Evolutionary conservation across 2,797 vertebrate genomes (phyloP).

Genomic region (Falco novaeseelandiae): DNA sequence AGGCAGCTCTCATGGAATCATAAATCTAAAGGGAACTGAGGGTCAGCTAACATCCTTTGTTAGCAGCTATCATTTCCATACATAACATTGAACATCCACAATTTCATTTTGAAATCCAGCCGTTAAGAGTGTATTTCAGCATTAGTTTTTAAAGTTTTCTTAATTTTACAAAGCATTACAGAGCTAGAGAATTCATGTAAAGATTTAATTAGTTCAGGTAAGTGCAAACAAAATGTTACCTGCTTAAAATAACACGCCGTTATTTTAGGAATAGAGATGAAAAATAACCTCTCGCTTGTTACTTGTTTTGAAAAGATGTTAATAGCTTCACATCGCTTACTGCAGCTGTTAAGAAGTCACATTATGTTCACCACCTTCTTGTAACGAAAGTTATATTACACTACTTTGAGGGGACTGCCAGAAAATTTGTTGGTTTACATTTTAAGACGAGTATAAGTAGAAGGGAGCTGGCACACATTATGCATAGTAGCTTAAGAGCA

Average conservation of each 20-base stretch:
- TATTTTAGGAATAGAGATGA: not conserved
- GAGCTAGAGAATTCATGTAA: not conserved
- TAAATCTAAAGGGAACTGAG: not conserved
- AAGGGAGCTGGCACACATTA: not conserved
- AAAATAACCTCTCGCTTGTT: conserved; percentile 25
- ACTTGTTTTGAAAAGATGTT: conserved; percentile 32
- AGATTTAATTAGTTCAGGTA: not conserved
- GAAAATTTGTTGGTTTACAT: conserved; percentile 10
- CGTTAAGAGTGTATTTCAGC: not conserved
- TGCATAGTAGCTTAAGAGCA: not conserved
- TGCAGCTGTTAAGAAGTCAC: conserved; percentile 42
- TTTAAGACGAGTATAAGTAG: not conserved
- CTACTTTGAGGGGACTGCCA: not conserved
- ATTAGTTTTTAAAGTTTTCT: not conserved
- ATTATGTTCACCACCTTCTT: conserved; percentile 9
- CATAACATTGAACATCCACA: not conserved
- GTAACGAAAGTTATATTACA: not conserved
- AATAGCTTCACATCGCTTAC: not conserved
- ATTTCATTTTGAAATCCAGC: not conserved
- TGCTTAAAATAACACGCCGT: not conserved
- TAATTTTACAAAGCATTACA: not conserved
- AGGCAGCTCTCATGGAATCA: not conserved
- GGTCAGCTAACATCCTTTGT: not conserved
- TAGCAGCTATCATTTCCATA: not conserved
- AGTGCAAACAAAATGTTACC: conserved; percentile 1